Evolutionary conservation across 2,113 vertebrate species (phyloP).

Genomic region (Amphiprion percula): DNA sequence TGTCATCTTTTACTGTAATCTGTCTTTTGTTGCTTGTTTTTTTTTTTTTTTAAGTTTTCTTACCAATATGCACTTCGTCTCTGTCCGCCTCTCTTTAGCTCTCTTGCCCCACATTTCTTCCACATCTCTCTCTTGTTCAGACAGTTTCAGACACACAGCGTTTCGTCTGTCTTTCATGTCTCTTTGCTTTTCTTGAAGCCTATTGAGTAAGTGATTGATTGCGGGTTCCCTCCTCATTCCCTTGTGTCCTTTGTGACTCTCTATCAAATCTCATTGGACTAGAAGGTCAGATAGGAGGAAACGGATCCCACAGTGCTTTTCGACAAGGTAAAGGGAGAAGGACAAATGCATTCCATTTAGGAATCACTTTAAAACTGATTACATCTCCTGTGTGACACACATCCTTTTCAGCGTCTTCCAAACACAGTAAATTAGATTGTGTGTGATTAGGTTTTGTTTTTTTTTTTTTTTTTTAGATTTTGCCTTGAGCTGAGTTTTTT

Average conservation of each 20-base stretch:
- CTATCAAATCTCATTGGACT: slow-evolving; percentile 64
- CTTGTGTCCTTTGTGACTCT: slow-evolving; percentile 54
- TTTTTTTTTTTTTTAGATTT: slow-evolving; percentile 7
- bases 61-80: slow-evolving; percentile 40
- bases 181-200: slow-evolving; percentile 33
- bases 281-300: slow-evolving; percentile 64
- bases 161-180: slow-evolving; percentile 37
- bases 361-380: slow-evolving; percentile 51
- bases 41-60: slow-evolving; percentile 41
- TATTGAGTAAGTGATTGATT: slow-evolving; percentile 54
- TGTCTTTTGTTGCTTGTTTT: slow-evolving; percentile 48
- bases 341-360: slow-evolving; percentile 56
- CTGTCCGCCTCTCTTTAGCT: slow-evolving; percentile 3
- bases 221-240: slow-evolving; percentile 35
- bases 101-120: slow-evolving; percentile 49
- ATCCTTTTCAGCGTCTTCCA: slow-evolving; percentile 28
- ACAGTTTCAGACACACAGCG: slow-evolving; percentile 6
- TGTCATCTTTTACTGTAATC: slow-evolving; percentile 61
- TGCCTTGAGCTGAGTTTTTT: neutral
- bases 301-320: slow-evolving; percentile 20
- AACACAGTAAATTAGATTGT: slow-evolving; percentile 50
- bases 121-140: slow-evolving; percentile 22
- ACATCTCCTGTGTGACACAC: slow-evolving; percentile 36
- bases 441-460: slow-evolving; percentile 28
- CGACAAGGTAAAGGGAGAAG: slow-evolving; percentile 48